A percentile compares a stretch with the other conserved stretches of the same genome.
Conservation (phyloP, 2,888 invertebrate species). For the Harpagoxenus sublaevis region DNA sequence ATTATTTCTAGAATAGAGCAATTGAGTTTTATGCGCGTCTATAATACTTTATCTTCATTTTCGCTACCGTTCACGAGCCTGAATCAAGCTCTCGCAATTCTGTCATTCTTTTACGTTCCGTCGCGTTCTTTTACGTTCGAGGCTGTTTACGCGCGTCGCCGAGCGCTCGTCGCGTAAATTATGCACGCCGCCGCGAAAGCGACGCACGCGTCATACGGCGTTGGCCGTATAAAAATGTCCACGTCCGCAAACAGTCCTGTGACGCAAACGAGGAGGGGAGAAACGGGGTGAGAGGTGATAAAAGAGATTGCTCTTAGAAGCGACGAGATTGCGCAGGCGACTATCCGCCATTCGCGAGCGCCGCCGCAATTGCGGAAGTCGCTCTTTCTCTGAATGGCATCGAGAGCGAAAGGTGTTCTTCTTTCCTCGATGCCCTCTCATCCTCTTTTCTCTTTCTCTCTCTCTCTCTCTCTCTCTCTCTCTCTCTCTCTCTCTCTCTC, state of each 20-base stretch:
- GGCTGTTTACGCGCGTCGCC: conserved; percentile 24
- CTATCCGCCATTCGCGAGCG: conserved; percentile 62
- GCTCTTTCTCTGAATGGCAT: conserved; percentile 60
- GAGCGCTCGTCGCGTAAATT: conserved; percentile 23
- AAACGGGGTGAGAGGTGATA: conserved; percentile 86
- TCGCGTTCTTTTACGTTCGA: conserved; percentile 10
- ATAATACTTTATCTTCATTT: not conserved
- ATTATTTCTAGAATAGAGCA: conserved; percentile 8
- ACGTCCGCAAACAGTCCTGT: conserved; percentile 23
- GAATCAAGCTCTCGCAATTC: conserved; percentile 1
- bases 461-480: not conserved
- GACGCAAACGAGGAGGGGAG: conserved; percentile 8
- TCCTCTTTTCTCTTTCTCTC: conserved; percentile 1
- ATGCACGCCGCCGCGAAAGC: conserved; percentile 30
- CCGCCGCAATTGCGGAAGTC: conserved; percentile 74
- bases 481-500: not conserved
- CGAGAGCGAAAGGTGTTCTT: conserved; percentile 80
- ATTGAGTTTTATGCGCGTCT: not conserved
- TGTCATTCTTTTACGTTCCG: not conserved
- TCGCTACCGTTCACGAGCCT: not conserved
- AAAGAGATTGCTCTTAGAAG: conserved; percentile 63
- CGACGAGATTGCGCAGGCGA: conserved; percentile 56
- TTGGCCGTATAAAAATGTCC: conserved; percentile 22
- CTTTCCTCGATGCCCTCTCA: not conserved
- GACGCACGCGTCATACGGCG: not conserved